A percentile compares a stretch with the other conserved stretches of the same genome.
These are phyloP conservation scores for Mugil cephalus DNA, from an alignment of 2,113 vertebrate genomes.

Conservation along the genomic window DNA sequence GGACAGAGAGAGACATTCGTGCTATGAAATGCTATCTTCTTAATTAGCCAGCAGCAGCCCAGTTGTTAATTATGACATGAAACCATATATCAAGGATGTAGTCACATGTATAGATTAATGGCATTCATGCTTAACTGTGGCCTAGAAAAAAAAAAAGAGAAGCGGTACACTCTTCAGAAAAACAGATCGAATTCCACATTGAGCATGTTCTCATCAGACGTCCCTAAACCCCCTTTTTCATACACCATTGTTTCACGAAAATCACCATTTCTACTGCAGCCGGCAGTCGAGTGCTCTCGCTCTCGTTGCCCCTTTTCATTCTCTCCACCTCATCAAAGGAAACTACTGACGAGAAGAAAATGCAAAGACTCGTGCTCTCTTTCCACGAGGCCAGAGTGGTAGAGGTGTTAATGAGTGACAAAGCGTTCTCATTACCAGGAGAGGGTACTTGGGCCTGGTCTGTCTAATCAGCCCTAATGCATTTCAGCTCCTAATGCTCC, in stretches of 20 bases:
- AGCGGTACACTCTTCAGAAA: constrained; percentile 10
- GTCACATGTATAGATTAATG: background rate
- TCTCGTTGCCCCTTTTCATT: constrained; percentile 47
- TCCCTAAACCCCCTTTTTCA: constrained; percentile 40
- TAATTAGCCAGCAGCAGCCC: constrained; percentile 46
- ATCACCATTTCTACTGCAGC: constrained; percentile 41
- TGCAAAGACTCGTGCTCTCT: constrained; percentile 57
- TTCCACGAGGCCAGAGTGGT: constrained; percentile 39
- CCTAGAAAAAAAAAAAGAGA: background rate
- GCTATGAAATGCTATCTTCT: constrained; percentile 43
- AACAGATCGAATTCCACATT: background rate
- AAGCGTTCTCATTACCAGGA: constrained; percentile 81
- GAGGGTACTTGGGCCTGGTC: constrained; percentile 69
- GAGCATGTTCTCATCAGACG: constrained; percentile 44
- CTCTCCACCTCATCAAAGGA: constrained; percentile 53
- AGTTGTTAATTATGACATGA: constrained; percentile 46
- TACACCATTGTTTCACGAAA: constrained; percentile 53
- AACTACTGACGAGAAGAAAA: constrained; percentile 51
- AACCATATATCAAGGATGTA: background rate
- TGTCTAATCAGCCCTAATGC: constrained; percentile 82
- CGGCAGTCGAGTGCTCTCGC: constrained; percentile 45
- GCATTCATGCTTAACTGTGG: constrained; percentile 4
- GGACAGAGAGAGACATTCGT: constrained; percentile 37
- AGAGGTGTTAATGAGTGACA: constrained; percentile 81
- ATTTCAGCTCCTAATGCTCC: constrained; percentile 76